A percentile compares a stretch with the other conserved stretches of the same genome.
Evolutionary conservation across 2,797 vertebrate species (phyloP).

Genomic region (Thamnophis elegans): DNA sequence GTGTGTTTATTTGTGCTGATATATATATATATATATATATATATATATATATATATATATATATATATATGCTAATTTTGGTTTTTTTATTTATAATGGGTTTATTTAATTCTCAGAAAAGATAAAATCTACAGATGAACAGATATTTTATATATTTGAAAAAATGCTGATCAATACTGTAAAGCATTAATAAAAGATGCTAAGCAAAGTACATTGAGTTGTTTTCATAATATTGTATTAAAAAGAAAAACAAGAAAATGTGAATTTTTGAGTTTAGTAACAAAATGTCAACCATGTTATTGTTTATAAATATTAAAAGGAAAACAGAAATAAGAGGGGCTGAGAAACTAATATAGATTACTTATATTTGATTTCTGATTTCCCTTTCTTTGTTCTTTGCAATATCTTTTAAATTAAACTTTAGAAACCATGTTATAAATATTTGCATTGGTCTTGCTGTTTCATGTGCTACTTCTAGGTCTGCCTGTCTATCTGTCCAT

Average conservation of each 20-base stretch:
- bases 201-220: not conserved
- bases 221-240: not conserved
- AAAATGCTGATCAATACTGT: not conserved
- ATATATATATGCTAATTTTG: not conserved
- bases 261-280: not conserved
- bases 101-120: not conserved
- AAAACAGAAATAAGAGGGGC: not conserved
- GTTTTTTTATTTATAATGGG: not conserved
- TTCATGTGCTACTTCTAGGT: not conserved
- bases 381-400: not conserved
- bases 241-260: not conserved
- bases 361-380: not conserved
- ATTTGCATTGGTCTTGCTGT: not conserved
- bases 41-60: not conserved
- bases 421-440: not conserved
- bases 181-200: not conserved
- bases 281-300: not conserved
- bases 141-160: not conserved
- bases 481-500: accelerated
- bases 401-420: not conserved
- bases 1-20: no score
- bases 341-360: not conserved
- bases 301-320: not conserved
- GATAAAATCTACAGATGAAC: not conserved
- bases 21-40: no score